Base-by-base conservation (phyloP, 2,797 vertebrate species). In the Anabas testudineus region DNA sequence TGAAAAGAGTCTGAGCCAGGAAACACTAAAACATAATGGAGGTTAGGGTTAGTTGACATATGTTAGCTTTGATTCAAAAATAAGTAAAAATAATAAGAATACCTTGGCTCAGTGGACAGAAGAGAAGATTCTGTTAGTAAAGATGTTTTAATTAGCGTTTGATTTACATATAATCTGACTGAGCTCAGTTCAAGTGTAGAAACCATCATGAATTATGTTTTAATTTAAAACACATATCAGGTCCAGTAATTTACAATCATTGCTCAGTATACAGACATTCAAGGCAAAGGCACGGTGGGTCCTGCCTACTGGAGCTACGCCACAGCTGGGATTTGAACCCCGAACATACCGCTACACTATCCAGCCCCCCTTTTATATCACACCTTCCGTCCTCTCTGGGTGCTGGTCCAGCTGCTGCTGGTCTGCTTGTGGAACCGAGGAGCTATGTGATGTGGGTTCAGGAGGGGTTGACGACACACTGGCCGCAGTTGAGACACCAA, bases 131-230 rank as follows among this genome's bases (percentile, higher is more conserved):
- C n/a, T n/a, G n/a, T n/a, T n/a, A n/a, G n/a, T n/a, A n/a, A n/a
- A n/a, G n/a, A n/a, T n/a, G n/a, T n/a, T n/a, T n/a, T n/a, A n/a
- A n/a, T n/a, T n/a, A n/a, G n/a, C n/a, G n/a, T n/a, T n/a, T n/a
- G n/a, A n/a, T n/a, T n/a, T n/a, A n/a, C n/a, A n/a, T n/a, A n/a
- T n/a, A n/a, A n/a, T n/a, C 1, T 5, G 18, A 19, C 71, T 26
- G 95, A 97, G 96, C 95, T 97, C 96, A 97, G 96, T 86, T 98
- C 97, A 97, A 98, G 96, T 97, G 96, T 97, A 97, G 94, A 92
- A 92, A 92, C 91, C 94, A 80, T 95, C 96, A 98, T 65, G 22
- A 76, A 71, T 76, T 21, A 83, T 64, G 76, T 74, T 70, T 81
- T 9, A 0, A 56, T 47, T 4, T 6, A 30, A 67, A 82, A 87